phyloP scores from a whole-genome alignment of 2,113 vertebrate genomes.

The Anhinga rufa region DNA sequence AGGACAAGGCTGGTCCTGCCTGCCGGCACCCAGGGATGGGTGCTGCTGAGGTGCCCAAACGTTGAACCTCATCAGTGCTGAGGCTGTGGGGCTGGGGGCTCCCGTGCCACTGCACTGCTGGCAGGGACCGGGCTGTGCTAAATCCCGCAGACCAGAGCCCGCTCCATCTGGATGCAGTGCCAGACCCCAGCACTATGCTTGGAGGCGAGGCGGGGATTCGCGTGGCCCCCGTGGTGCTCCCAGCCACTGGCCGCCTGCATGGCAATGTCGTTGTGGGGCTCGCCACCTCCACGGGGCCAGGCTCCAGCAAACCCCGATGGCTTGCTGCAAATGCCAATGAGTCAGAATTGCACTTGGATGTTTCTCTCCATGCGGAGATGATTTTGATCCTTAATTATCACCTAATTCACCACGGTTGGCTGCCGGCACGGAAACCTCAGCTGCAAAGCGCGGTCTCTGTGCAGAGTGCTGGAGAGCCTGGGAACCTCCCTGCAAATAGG shows the following conservation, averaged over 20 bases:
- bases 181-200: not conserved
- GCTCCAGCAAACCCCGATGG: not conserved
- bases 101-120: rapidly evolving
- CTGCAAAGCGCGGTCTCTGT: not conserved
- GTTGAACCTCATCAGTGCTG: not conserved
- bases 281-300: not conserved
- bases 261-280: not conserved
- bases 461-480: not conserved
- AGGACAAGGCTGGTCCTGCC: not conserved
- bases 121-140: not conserved
- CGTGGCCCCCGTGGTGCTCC: rapidly evolving
- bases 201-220: not conserved
- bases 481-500: not conserved
- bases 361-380: not conserved
- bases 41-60: not conserved
- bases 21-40: rapidly evolving
- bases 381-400: not conserved
- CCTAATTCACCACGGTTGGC: not conserved
- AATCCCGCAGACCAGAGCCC: not conserved
- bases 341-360: not conserved
- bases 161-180: not conserved
- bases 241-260: rapidly evolving
- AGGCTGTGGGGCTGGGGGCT: not conserved
- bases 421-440: not conserved
- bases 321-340: not conserved